These are phyloP conservation scores for Podarcis raffonei DNA, from an alignment of 2,113 vertebrate genomes.

Conservation along the genomic window DNA sequence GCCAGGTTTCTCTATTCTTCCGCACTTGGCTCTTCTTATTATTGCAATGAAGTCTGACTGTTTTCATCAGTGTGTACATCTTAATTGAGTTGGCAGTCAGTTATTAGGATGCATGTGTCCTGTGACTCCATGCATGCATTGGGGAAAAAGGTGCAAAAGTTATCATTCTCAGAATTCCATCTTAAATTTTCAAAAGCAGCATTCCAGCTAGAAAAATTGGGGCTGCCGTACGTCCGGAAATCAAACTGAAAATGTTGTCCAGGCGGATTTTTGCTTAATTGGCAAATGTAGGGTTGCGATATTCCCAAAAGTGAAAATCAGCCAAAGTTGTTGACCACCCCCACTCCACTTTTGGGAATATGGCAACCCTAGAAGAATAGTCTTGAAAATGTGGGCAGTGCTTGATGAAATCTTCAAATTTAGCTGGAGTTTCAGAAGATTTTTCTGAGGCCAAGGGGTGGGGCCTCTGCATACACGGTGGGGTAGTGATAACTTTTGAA, in stretches of 20 bases:
- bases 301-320: too few relatives aligned
- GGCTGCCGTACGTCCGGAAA: too few relatives aligned
- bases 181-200: too few relatives aligned
- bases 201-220: too few relatives aligned
- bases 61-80: background rate
- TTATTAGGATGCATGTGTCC: background rate
- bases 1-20: constrained; percentile 8
- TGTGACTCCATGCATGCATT: background rate
- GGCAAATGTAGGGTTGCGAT: too few relatives aligned
- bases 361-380: too few relatives aligned
- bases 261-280: too few relatives aligned
- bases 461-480: background rate
- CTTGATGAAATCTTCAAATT: background rate
- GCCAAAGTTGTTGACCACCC: too few relatives aligned
- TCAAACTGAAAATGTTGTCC: too few relatives aligned
- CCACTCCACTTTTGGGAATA: too few relatives aligned
- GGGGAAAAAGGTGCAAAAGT: background rate
- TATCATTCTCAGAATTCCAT: background rate
- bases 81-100: background rate
- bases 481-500: too few relatives aligned
- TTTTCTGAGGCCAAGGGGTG: background rate
- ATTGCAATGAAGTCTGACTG: background rate
- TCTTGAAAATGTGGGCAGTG: too few relatives aligned
- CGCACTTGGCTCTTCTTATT: background rate
- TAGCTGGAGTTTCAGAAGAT: background rate